Percentiles rank a stretch among this genome's conserved stretches.
phyloP scores from a whole-genome alignment of 2,113 vertebrate genomes.

The Mixornis gularis region DNA sequence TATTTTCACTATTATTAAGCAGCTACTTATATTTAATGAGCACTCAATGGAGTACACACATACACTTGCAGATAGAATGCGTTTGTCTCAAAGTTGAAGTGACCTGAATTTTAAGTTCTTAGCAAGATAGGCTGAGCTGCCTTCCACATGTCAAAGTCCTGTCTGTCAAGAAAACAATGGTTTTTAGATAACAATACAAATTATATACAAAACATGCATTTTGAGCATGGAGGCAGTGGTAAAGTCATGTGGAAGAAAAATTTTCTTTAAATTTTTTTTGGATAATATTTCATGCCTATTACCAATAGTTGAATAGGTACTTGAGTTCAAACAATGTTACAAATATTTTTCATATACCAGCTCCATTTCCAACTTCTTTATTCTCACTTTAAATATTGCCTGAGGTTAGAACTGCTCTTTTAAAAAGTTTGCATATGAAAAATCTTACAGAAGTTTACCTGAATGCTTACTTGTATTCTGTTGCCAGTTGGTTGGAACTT shows the following conservation, averaged over 20 bases:
- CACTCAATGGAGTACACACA: not conserved
- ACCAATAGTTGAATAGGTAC: not conserved
- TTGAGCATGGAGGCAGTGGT: not conserved
- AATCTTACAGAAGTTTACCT: not conserved
- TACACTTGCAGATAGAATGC: not conserved
- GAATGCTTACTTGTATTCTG: not conserved
- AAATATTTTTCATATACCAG: not conserved
- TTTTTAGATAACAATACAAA: not conserved
- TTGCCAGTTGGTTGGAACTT: not conserved
- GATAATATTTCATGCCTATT: not conserved
- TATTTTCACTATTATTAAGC: not conserved
- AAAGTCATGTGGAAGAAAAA: not conserved
- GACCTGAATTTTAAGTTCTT: slow-evolving; percentile 6
- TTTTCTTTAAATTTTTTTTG: not conserved
- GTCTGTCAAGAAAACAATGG: not conserved
- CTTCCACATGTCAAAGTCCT: not conserved
- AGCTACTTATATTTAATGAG: not conserved
- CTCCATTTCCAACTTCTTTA: not conserved
- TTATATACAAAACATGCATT: not conserved
- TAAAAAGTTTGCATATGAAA: not conserved
- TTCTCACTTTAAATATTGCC: not conserved
- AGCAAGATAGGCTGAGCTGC: not conserved
- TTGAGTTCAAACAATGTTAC: not conserved
- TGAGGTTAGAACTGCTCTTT: not conserved
- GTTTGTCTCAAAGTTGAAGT: not conserved